Base-by-base conservation (phyloP, 2,797 vertebrate species). In the Catamblyrhynchus diadema region DNA sequence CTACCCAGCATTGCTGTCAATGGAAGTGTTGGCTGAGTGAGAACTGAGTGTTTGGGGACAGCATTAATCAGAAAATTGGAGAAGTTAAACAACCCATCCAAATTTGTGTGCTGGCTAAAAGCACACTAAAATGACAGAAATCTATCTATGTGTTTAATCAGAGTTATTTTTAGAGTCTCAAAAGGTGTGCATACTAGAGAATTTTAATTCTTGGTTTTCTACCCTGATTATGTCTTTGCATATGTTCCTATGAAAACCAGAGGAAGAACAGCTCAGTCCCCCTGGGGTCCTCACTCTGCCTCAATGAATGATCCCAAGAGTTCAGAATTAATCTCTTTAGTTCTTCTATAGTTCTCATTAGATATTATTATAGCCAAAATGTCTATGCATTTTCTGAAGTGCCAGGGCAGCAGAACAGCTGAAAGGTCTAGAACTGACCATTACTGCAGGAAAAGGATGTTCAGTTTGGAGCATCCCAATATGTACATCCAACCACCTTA, bases 211-310 rank as follows among this genome's bases (percentile, higher is more conserved):
- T 57, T 50, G 33, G 7, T 5, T 19, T 82, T 83, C 39, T 50
- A 12, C 4, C 12, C 9, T 74, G 33, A 9, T 47, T 35, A 60
- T 17, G 22, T 24, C 5, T 83, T 81, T 74, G 78, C 12, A 45
- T 2, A 3, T 18, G 25, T 21, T 88, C 33, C 21, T 64, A 2
- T n/a, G n/a, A 73, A 64, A 81, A 81, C 0, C 0, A 5, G 12
- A 66, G 14, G 28, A 67, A 74, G 33, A 86, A 65, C 24, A 59
- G 9, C 23, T 77, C 32, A 51, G 11, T 54, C 2, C 11, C 18
- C 3, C 21, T 44, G 27, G 14, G 22, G 62, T 73, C 35, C 32
- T 74, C 65, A n/a, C 6, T 75, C 37, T 65, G 20, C 12, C n/a
- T 48, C 16, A 33, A 5, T 24, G 14, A 57, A 59, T 33, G 65